A percentile compares a stretch with the other conserved stretches of the same genome.
These are phyloP conservation scores for Rhyacophila brunnea DNA, from an alignment of 1,140 invertebrate genomes.

Conservation along the genomic window DNA sequence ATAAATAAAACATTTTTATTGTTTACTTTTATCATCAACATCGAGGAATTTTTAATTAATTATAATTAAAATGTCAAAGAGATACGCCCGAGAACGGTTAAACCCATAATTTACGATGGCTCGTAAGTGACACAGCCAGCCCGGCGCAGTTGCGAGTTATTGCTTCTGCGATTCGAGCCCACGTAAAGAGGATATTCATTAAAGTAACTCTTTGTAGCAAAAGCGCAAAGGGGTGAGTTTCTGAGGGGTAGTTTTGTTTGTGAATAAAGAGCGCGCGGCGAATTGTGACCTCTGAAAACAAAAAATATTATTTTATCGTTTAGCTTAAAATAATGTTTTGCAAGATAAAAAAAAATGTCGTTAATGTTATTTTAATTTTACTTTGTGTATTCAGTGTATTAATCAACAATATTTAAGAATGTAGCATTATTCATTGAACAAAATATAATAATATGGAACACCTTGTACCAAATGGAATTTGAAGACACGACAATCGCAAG, in stretches of 20 bases:
- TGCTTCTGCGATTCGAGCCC: background rate
- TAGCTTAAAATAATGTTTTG: too few relatives aligned
- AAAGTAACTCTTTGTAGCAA: constrained; percentile 25
- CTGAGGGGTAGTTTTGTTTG: background rate
- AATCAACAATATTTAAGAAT: too few relatives aligned
- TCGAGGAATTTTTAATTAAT: background rate
- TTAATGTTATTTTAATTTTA: too few relatives aligned
- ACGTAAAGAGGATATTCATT: constrained; percentile 23
- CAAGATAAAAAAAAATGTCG: too few relatives aligned
- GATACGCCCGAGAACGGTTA: background rate
- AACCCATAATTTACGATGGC: constrained; percentile 28
- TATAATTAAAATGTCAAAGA: background rate
- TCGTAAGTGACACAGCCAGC: constrained; percentile 4
- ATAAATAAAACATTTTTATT: background rate
- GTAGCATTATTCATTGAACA: too few relatives aligned
- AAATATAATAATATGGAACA: too few relatives aligned
- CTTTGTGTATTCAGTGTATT: too few relatives aligned
- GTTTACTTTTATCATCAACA: too few relatives aligned
- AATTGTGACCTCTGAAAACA: too few relatives aligned
- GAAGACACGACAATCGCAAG: too few relatives aligned
- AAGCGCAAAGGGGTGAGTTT: background rate
- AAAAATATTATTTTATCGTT: too few relatives aligned
- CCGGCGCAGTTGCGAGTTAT: background rate
- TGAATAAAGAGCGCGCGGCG: background rate
- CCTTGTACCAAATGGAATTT: too few relatives aligned